Evolutionary conservation across 2,113 vertebrate species (phyloP).

Genomic region (Macaca mulatta): DNA sequence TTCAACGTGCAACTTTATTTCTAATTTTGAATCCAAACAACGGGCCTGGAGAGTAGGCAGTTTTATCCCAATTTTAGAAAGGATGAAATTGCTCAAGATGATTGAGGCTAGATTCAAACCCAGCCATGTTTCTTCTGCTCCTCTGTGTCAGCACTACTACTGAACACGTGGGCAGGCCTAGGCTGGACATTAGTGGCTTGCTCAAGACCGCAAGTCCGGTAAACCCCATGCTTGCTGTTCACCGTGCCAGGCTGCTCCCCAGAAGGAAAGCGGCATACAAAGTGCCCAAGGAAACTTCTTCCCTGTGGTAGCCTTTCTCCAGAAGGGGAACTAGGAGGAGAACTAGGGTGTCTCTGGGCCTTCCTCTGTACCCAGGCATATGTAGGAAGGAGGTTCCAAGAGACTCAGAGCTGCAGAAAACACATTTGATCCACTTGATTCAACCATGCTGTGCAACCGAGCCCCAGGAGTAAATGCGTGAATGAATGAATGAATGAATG

Average conservation of each 20-base stretch:
- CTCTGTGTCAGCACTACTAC: not conserved
- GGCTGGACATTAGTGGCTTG: not conserved
- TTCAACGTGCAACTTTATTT: accelerated
- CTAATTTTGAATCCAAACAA: not conserved
- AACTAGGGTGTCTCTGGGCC: not conserved
- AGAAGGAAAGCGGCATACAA: no score
- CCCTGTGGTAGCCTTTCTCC: not conserved
- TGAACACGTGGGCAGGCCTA: not conserved
- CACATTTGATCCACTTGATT: not conserved
- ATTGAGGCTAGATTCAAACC: not conserved
- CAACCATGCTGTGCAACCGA: not conserved
- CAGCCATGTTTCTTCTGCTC: not conserved
- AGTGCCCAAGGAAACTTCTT: not conserved
- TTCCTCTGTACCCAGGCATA: not conserved
- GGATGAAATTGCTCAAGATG: not conserved
- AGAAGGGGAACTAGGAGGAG: not conserved
- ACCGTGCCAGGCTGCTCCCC: not conserved
- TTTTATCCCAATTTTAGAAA: not conserved
- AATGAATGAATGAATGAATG: not conserved
- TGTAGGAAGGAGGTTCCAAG: not conserved
- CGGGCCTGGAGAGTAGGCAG: not conserved
- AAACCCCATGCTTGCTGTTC: not conserved
- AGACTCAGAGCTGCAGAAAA: not conserved
- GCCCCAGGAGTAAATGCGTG: not conserved
- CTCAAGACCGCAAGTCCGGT: not conserved